phyloP scores from a whole-genome alignment of 2,113 vertebrate species.

The Dasypus novemcinctus region DNA sequence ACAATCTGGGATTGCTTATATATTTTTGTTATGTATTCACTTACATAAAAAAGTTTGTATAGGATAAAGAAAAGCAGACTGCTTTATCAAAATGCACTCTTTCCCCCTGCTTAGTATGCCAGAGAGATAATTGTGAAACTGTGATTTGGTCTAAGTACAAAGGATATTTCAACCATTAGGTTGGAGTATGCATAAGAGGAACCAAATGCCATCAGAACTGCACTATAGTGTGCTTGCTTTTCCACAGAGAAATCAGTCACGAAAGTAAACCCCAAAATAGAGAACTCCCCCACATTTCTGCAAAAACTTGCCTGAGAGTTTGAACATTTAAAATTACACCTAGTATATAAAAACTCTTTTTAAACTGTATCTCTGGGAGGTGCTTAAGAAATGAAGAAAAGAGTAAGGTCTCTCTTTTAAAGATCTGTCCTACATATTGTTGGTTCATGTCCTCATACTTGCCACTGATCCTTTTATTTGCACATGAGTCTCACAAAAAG shows the following conservation, averaged over 20 bases:
- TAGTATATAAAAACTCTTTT: background rate
- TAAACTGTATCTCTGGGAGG: background rate
- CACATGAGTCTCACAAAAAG: background rate
- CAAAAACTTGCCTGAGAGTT: background rate
- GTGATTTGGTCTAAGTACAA: slow-evolving; percentile 15
- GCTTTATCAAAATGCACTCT: background rate
- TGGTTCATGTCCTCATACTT: background rate
- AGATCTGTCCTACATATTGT: background rate
- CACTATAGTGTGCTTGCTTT: background rate
- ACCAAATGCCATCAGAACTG: background rate
- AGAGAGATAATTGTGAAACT: background rate
- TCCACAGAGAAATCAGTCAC: slow-evolving; percentile 30
- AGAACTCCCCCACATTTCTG: background rate
- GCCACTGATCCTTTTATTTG: background rate
- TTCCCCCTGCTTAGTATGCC: background rate
- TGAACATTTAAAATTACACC: background rate
- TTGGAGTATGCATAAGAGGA: background rate
- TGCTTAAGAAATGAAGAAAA: background rate
- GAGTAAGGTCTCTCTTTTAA: background rate
- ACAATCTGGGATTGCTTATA: background rate
- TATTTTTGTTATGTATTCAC: background rate
- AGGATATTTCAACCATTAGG: background rate
- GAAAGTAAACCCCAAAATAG: background rate
- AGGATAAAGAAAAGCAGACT: slow-evolving; percentile 12
- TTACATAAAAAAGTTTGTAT: background rate